A percentile compares a stretch with the other conserved stretches of the same genome.
phyloP scores from a whole-genome alignment of 2,113 vertebrate genomes.

The Sakesphorus luctuosus region DNA sequence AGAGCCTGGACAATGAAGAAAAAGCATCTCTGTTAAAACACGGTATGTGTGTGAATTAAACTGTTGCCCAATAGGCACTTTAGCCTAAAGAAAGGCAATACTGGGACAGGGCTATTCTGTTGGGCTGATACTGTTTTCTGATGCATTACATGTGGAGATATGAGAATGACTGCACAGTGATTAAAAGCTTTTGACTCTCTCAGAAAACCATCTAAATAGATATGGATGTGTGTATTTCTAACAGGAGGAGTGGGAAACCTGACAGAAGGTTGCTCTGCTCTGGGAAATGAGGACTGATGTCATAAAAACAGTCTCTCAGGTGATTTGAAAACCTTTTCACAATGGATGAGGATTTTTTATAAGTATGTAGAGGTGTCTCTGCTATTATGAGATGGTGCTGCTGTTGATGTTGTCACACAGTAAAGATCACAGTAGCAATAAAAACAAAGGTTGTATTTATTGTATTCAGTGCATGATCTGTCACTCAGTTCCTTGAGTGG shows the following conservation, averaged over 20 bases:
- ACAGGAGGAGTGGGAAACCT: neutral
- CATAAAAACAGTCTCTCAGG: neutral
- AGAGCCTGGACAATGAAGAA: neutral
- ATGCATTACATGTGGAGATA: neutral
- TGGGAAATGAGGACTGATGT: neutral
- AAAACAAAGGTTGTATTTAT: neutral
- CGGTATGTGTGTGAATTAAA: neutral
- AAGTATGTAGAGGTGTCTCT: neutral
- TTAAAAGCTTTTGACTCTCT: neutral
- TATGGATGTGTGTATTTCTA: neutral
- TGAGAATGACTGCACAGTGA: neutral
- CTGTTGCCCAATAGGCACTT: too few species aligned
- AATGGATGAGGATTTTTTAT: neutral
- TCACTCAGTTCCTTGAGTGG: neutral
- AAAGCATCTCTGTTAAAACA: neutral
- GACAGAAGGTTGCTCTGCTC: neutral
- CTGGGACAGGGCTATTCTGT: neutral
- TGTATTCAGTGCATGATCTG: neutral
- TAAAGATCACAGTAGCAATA: neutral
- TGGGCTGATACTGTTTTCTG: neutral
- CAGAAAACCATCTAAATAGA: neutral
- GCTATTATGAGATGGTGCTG: neutral
- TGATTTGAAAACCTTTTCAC: neutral
- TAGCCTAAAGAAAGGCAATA: neutral
- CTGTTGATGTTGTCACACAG: neutral